Evolutionary conservation across 2,888 invertebrate species (phyloP).

Genomic region (Synanthedon tipuliformis): DNA sequence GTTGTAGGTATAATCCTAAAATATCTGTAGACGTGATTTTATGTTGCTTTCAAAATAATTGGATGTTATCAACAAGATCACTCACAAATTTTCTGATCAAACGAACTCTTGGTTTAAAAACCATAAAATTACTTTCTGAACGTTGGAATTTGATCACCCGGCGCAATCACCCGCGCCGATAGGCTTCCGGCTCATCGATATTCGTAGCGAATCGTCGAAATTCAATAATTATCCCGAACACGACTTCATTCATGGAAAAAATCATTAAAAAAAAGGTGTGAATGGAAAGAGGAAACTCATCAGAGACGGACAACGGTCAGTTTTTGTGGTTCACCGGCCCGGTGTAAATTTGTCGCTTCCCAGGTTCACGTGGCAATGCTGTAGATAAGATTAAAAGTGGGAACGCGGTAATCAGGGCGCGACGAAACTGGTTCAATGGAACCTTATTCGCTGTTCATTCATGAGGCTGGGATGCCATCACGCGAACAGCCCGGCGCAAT

Average conservation of each 20-base stretch:
- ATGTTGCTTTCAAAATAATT: neutral
- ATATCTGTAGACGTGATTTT: neutral
- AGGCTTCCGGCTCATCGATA: slow-evolving; percentile 68
- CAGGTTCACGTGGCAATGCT: slow-evolving; percentile 38
- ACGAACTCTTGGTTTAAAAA: slow-evolving; percentile 53
- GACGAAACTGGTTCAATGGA: slow-evolving; percentile 66
- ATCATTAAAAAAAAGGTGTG: slow-evolving; percentile 63
- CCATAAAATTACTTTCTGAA: slow-evolving; percentile 66
- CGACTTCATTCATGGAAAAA: slow-evolving; percentile 69
- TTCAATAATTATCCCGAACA: slow-evolving; percentile 70
- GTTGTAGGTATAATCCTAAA: no score
- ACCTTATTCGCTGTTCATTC: slow-evolving; percentile 49
- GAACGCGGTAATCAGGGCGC: slow-evolving; percentile 61
- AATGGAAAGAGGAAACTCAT: slow-evolving; percentile 61
- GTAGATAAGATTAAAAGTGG: slow-evolving; percentile 63
- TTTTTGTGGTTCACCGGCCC: slow-evolving; percentile 42
- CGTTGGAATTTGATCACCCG: slow-evolving; percentile 57
- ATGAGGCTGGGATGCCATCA: slow-evolving; percentile 56
- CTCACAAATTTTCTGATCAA: slow-evolving; percentile 17
- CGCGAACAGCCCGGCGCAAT: slow-evolving; percentile 26
- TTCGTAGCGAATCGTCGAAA: slow-evolving; percentile 69
- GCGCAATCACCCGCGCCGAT: slow-evolving; percentile 57
- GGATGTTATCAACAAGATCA: neutral
- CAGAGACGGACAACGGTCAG: slow-evolving; percentile 26
- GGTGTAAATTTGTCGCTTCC: slow-evolving; percentile 18